These are phyloP conservation scores for Nymphalis urticae DNA, from an alignment of 2,888 invertebrate species.

Conservation along the genomic window DNA sequence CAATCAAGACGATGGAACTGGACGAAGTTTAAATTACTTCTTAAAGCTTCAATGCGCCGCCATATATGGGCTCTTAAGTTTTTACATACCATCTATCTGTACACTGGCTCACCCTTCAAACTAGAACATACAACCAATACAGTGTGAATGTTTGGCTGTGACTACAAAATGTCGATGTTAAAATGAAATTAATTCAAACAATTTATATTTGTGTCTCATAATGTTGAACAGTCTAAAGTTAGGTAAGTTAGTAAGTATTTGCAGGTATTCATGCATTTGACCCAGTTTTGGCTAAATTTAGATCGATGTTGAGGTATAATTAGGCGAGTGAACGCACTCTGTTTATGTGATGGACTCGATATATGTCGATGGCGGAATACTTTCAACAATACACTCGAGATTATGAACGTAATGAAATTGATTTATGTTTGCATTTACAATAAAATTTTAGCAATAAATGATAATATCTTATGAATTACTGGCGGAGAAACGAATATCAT, in stretches of 20 bases:
- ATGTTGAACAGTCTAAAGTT: not conserved
- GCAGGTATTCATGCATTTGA: slow-evolving; percentile 21
- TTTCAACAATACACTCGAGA: slow-evolving; percentile 5
- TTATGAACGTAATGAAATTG: not conserved
- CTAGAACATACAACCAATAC: no score
- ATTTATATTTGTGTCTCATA: not conserved
- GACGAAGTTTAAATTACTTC: no score
- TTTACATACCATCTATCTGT: no score
- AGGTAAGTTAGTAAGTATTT: not conserved
- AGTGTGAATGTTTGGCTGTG: no score
- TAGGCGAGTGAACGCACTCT: slow-evolving; percentile 32
- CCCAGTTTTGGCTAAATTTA: slow-evolving; percentile 33
- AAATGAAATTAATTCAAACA: no score
- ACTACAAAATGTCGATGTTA: no score
- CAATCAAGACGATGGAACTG: no score
- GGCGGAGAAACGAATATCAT: not conserved
- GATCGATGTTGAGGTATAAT: slow-evolving; percentile 28
- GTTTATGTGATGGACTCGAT: slow-evolving; percentile 14
- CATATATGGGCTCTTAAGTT: no score
- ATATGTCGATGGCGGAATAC: not conserved
- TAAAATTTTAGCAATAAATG: not conserved
- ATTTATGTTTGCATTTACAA: not conserved
- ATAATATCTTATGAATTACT: not conserved
- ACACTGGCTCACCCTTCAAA: no score
- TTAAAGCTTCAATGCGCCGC: no score